Conservation (phyloP, 2,797 vertebrate genomes). For the Anniella stebbinsi region DNA sequence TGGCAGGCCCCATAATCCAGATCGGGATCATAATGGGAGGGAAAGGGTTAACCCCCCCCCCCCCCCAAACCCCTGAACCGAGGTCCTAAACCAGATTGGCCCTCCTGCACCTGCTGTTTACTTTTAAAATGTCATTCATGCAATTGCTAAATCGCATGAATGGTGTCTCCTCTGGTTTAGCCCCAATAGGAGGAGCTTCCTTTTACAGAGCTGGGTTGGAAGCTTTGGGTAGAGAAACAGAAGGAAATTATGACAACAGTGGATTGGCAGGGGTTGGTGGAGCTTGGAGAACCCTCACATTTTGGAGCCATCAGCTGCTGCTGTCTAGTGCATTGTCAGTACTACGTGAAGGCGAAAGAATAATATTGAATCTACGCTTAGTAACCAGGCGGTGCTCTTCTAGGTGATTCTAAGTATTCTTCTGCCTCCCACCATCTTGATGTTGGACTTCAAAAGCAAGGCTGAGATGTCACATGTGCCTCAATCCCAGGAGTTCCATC, state of each 20-base stretch:
- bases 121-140: background rate
- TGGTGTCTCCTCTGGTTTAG: background rate
- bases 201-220: background rate
- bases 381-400: constrained; percentile 9
- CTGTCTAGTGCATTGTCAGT: background rate
- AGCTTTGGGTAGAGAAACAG: background rate
- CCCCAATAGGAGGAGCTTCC: background rate
- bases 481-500: constrained; percentile 88
- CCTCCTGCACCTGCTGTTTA: background rate
- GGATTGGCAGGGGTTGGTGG: too few relatives aligned
- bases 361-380: background rate
- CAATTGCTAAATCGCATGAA: background rate
- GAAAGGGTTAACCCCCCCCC: background rate
- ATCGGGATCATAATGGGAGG: background rate
- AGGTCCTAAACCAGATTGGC: background rate
- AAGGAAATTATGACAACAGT: background rate
- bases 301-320: background rate
- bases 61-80: too few relatives aligned
- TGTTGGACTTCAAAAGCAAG: constrained; percentile 96
- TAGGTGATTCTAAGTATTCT: constrained; percentile 95
- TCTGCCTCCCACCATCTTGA: constrained; percentile 90
- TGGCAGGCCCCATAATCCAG: background rate
- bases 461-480: constrained; percentile 99
- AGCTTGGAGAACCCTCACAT: background rate
- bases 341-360: too few relatives aligned